Conservation (phyloP, 1,140 invertebrate genomes). For the Orius insidiosus region DNA sequence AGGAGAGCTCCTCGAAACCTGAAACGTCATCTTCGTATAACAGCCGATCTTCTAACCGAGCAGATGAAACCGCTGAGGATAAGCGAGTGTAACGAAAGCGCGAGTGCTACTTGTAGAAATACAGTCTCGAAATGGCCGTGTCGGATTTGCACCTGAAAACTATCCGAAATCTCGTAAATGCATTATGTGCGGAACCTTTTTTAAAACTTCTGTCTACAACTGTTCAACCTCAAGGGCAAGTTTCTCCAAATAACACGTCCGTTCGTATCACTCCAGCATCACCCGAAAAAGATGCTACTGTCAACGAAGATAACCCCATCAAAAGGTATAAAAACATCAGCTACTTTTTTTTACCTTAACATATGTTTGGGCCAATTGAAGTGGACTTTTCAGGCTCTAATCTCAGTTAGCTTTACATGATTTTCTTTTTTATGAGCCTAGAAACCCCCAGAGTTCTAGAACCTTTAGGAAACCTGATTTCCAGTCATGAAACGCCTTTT, state of each 20-base stretch:
- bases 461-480: no score
- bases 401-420: no score
- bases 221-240: neutral
- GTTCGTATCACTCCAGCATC: slow-evolving; percentile 1
- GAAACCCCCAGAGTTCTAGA: no score
- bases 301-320: slow-evolving; percentile 6
- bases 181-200: slow-evolving; percentile 59
- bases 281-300: slow-evolving; percentile 5
- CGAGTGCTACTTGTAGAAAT: neutral
- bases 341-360: neutral
- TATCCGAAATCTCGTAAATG: slow-evolving; percentile 80
- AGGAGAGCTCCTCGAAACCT: neutral
- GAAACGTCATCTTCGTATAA: slow-evolving; percentile 14
- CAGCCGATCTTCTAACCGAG: slow-evolving; percentile 40
- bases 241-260: slow-evolving; percentile 10
- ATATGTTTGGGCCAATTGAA: neutral
- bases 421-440: no score
- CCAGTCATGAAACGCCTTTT: no score
- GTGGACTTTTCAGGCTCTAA: no score
- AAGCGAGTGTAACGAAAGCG: slow-evolving; percentile 15
- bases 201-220: neutral
- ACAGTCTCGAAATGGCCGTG: slow-evolving; percentile 25
- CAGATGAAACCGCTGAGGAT: slow-evolving; percentile 42
- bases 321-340: neutral
- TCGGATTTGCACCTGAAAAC: slow-evolving; percentile 78